These are phyloP conservation scores for Drosophila robusta DNA, from an alignment of 2,888 invertebrate species.

Conservation along the genomic window DNA sequence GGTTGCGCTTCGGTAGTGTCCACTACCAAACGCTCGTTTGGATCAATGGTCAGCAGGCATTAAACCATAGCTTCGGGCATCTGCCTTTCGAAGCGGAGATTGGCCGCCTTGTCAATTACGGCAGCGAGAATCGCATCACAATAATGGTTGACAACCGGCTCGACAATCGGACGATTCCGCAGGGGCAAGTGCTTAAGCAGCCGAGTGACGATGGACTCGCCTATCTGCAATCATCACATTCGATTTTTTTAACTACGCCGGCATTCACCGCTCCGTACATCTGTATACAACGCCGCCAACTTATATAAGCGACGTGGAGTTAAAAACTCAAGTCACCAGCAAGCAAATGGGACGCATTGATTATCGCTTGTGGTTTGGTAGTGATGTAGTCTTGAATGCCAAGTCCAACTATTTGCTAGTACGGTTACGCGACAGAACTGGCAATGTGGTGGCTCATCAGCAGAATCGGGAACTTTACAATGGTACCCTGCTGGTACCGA, in stretches of 20 bases:
- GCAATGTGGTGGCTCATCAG: conserved; percentile 86
- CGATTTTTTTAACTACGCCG: conserved; percentile 99
- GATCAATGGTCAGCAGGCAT: conserved; percentile 92
- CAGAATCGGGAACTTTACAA: conserved; percentile 85
- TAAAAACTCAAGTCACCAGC: conserved; percentile 89
- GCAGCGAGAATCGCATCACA: conserved; percentile 91
- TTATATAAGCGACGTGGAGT: conserved; percentile 93
- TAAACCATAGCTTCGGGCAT: conserved; percentile 96
- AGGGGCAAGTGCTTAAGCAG: conserved; percentile 89
- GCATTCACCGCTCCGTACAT: conserved; percentile 96
- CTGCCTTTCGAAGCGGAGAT: conserved; percentile 96
- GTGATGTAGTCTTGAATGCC: conserved; percentile 17
- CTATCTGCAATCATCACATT: conserved; percentile 92
- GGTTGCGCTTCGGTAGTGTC: conserved; percentile 96
- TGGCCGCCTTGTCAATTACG: conserved; percentile 88
- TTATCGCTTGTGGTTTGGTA: conserved; percentile 64
- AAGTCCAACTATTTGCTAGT: conserved; percentile 78
- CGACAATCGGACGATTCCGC: conserved; percentile 93
- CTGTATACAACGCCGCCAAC: conserved; percentile 93
- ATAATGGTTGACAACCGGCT: conserved; percentile 98
- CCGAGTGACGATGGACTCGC: conserved; percentile 87
- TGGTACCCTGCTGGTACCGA: conserved; percentile 89
- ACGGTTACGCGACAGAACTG: conserved; percentile 86
- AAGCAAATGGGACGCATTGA: conserved; percentile 86
- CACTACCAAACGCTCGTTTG: conserved; percentile 96